Evolutionary conservation across 2,797 vertebrate genomes (phyloP), one percentile per base, ranked within the genome.

Genomic region (Cyclura pinguis): DNA sequence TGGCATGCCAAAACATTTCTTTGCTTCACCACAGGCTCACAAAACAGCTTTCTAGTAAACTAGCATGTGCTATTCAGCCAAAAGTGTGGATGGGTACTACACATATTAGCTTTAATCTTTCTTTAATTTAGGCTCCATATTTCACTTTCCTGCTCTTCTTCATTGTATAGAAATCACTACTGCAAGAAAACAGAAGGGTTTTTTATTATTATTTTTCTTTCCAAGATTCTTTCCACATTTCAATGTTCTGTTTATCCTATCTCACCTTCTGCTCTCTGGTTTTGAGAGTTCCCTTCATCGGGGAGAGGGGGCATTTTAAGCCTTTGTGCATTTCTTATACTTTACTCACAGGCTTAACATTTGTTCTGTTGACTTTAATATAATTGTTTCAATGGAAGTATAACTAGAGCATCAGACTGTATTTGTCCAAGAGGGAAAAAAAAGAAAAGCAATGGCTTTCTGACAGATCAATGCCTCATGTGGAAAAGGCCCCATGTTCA

Each of bases 311-410:
- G 0, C 5, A 12, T 29, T 59, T 42, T n/a, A 80, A 52, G 12
- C 32, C 1, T 22, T 78, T 67, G 42, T 57, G 18, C 1, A 4
- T 8, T 80, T 38, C n/a, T 6, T 57, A 20, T 20, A 16, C 16
- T 35, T 50, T 22, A 2, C 62, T 47, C 72, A 67, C 64, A 62
- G 59, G 18, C 1, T 20, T 62, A 62, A 64, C 64, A 42, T 38
- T 57, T 74, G 69, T 18, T 52, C 6, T 32, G 52, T 27, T 69
- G 18, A 52, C 42, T 69, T 42, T 52, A 81, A 47, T 27, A 80
- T 7, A 38, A 42, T 47, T 77, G 59, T 85, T 86, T 76, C 55
- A 87, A 35, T 13, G 89, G 88, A 85, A 91, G 59, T 1, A 24
- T 59, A 59, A 38, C 35, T 88, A 7, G 0, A 12, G 8, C 10